Base-by-base conservation (phyloP, 2,888 invertebrate genomes). In the Myathropa florea region DNA sequence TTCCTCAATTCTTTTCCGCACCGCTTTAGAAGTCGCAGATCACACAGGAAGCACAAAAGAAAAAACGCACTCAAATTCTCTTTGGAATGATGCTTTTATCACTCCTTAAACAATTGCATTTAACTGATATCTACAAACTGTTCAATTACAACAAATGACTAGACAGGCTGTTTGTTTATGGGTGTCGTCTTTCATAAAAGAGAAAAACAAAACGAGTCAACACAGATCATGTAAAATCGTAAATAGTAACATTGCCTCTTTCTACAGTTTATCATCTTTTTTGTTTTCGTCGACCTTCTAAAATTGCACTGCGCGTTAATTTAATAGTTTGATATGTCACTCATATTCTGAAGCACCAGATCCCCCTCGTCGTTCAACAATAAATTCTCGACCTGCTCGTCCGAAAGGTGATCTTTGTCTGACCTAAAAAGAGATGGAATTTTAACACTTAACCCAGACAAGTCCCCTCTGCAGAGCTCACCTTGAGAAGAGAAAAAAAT, bases 381-480 rank as follows among this genome's bases (percentile, higher is more conserved):
- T 82, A 93, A 90, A 90, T 93, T 93, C 89, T 93, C 93, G 78
- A 93, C 92, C 90, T 93, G 93, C 78, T 93, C 93, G 89, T 93
- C 93, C 77, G 93, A 91, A 86, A 93, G 91, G 88, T 91, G 88
- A 88, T 93, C 93, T 89, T 93, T 93, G 70, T 93, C 93, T 85
- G 92, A 91, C 80, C 91, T 91, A 88, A 70, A 88, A 89, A 78
- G 87, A 88, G 72, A 70, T 24, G 68, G 53, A 33, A 71, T 89
- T 33, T 26, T 10, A 46, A 7, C 33, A 9, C 33, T 33, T 33
- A 33, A 9, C 6, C 6, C 1, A 33, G 7, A 9, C 33, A 33
- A 9, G 1, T 6, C 33, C 9, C 9, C 9, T 7, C 10, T 10
- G 9, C 1, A 1, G 1, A 33, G 91, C 91, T 90, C 90, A 93